A percentile compares a stretch with the other conserved stretches of the same genome.
Evolutionary conservation across 2,888 invertebrate species (phyloP).

Genomic region (Galerucella calmariensis): DNA sequence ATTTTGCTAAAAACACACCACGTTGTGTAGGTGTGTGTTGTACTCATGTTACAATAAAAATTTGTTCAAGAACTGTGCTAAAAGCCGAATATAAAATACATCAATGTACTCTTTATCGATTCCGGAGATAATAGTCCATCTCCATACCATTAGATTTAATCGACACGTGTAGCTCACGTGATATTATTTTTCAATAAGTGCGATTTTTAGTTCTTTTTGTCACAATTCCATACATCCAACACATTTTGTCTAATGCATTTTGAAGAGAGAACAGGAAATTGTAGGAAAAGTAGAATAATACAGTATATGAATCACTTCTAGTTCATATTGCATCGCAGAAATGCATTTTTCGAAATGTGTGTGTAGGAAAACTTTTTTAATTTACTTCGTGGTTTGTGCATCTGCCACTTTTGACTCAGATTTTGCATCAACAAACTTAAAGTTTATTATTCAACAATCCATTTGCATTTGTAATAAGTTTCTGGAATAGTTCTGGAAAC

Average conservation of each 20-base stretch:
- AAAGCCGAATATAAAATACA: background rate
- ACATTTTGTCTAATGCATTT: background rate
- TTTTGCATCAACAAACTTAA: background rate
- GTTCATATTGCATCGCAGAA: background rate
- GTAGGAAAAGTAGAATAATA: background rate
- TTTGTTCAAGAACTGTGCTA: background rate
- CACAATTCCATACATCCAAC: background rate
- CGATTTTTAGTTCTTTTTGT: background rate
- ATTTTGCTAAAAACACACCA: too few species aligned
- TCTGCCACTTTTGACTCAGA: background rate
- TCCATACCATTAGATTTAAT: background rate
- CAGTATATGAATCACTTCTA: background rate
- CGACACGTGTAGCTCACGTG: background rate
- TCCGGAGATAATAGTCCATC: background rate
- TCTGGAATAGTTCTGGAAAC: background rate
- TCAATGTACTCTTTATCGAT: background rate
- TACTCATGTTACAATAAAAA: background rate
- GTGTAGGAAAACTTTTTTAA: too few species aligned
- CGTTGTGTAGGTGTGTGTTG: too few species aligned
- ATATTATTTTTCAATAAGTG: background rate
- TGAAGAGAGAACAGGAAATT: background rate
- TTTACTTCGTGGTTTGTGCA: background rate
- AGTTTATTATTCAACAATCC: conserved; percentile 3
- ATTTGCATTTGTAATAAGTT: conserved; percentile 7
- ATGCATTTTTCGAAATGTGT: too few species aligned